Percentiles rank a stretch among this genome's conserved stretches.
Evolutionary conservation across 2,113 vertebrate genomes (phyloP).

Genomic region (Apaloderma vittatum): DNA sequence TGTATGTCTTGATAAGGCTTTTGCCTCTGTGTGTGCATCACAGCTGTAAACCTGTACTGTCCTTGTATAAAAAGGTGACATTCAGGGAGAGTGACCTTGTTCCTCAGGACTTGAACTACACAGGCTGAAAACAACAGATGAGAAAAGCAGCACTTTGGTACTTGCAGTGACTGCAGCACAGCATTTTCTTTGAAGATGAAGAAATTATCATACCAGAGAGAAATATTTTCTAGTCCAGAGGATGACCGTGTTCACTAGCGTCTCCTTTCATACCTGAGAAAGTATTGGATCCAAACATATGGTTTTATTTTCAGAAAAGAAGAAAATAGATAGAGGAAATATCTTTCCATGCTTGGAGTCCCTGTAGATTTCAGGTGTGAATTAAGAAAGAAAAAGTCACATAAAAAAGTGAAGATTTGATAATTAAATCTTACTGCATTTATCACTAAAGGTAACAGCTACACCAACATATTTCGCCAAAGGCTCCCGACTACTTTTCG

Average conservation of each 20-base stretch:
- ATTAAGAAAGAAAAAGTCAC: not conserved
- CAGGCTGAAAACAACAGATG: accelerated
- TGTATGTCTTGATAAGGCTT: not conserved
- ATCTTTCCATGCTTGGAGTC: not conserved
- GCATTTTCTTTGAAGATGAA: not conserved
- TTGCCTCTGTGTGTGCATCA: not conserved
- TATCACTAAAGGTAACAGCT: not conserved
- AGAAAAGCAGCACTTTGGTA: not conserved
- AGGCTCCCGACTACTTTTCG: not conserved
- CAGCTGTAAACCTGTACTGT: not conserved
- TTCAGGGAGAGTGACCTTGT: not conserved
- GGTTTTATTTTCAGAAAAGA: not conserved
- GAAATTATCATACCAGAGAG: not conserved
- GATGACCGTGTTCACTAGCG: not conserved
- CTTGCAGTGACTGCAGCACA: not conserved
- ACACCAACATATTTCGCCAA: not conserved
- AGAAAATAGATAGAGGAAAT: not conserved
- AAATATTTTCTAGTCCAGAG: not conserved
- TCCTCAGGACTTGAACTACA: not conserved
- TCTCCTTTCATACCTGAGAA: not conserved
- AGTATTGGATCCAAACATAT: not conserved
- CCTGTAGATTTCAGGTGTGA: not conserved
- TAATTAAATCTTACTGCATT: not conserved
- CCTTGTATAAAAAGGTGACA: not conserved
- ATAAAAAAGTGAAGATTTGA: not conserved